Evolutionary conservation across 2,888 invertebrate species (phyloP), one percentile per base, ranked within the genome.

Genomic region (Catocala sponsa): DNA sequence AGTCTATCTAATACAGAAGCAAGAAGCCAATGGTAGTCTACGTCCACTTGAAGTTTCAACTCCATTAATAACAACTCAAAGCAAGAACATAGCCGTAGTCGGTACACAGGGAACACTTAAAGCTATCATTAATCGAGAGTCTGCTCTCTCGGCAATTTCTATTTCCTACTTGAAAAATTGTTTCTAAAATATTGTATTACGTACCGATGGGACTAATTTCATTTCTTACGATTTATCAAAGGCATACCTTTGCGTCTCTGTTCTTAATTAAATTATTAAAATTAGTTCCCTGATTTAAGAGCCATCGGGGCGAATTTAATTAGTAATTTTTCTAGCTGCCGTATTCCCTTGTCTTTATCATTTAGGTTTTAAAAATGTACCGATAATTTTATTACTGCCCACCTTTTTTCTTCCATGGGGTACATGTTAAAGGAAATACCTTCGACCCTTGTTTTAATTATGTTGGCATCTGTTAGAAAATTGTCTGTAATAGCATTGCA

Each of bases 91-190:
- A 46, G 13, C 35, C 9, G 11, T 53, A 55, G 59, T 67, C 59
- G 32, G 53, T 55, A 68, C 74, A 77, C 76, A 71, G 69, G 65
- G 64, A 79, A 63, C 68, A 69, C 71, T 80, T 73, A 74, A 72
- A 78, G 70, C 67, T 55, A 77, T 78, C 82, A 82, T 82, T 82
- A 83, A 82, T 83, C 82, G 79, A 65, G 59, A 38, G 68, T 74
- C 33, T 50, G 63, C 60, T 76, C 73, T 72, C 65, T 68, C 69
- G 75, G 76, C 79, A 81, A 81, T 82, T 74, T 76, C 74, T 80
- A 79, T 83, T 84, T 80, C 81, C 79, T 70, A 75, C 72, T 65
- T 73, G 74, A 81, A 76, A 79, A 81, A 83, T 83, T 80, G 82
- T 80, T 83, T 74, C 73, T 74, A 72, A 79, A 81, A 82, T 76